Percentiles rank a stretch among this genome's conserved stretches.
Evolutionary conservation across 2,888 invertebrate genomes (phyloP).

Genomic region (Antitype chi): DNA sequence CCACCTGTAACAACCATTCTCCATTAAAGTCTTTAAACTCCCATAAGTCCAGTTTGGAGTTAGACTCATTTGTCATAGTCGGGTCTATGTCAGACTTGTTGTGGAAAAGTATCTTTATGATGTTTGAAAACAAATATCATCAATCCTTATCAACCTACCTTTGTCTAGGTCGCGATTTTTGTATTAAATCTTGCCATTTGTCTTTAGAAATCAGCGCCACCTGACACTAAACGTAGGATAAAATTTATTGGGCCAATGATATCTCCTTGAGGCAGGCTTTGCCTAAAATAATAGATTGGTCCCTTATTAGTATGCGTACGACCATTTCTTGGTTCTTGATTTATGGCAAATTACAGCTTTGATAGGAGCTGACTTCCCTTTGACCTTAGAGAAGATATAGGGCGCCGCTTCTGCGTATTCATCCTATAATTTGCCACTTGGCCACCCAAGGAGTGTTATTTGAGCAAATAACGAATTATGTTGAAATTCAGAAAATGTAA

Average conservation of each 20-base stretch:
- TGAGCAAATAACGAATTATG: slow-evolving; percentile 28
- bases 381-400: slow-evolving; percentile 20
- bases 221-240: slow-evolving; percentile 18
- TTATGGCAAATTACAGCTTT: slow-evolving; percentile 49
- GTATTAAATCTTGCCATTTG: slow-evolving; percentile 29
- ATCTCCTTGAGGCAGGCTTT: slow-evolving; percentile 34
- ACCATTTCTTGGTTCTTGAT: slow-evolving; percentile 52
- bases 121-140: slow-evolving; percentile 42
- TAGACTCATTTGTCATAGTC: slow-evolving; percentile 56
- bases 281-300: slow-evolving; percentile 35
- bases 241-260: slow-evolving; percentile 37
- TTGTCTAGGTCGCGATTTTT: slow-evolving; percentile 30
- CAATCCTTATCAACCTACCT: slow-evolving; percentile 29
- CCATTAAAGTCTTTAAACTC: slow-evolving; percentile 58
- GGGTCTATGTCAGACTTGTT: slow-evolving; percentile 41
- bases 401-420: not conserved
- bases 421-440: slow-evolving; percentile 51
- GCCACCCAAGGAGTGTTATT: slow-evolving; percentile 30
- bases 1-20: slow-evolving; percentile 51
- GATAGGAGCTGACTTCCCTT: slow-evolving; percentile 32
- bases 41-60: slow-evolving; percentile 47
- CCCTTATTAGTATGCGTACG: slow-evolving; percentile 51
- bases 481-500: slow-evolving; percentile 15
- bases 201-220: slow-evolving; percentile 26
- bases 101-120: slow-evolving; percentile 52